Evolutionary conservation across 2,113 vertebrate species (phyloP).

Genomic region (Choloepus hoffmanni): DNA sequence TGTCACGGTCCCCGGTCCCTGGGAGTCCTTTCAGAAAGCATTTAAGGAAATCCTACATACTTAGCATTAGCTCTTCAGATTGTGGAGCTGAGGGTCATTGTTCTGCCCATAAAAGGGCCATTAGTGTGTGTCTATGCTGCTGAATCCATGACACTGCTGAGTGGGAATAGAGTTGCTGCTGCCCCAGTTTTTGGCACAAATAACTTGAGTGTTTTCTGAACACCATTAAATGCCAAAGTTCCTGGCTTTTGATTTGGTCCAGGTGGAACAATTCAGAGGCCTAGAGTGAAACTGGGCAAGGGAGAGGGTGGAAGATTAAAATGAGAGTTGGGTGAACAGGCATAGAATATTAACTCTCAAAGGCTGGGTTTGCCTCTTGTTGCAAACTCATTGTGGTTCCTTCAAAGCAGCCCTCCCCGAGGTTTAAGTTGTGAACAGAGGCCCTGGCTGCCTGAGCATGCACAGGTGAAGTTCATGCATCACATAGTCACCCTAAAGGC

Average conservation of each 20-base stretch:
- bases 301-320: neutral
- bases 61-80: slow-evolving; percentile 57
- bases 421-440: neutral
- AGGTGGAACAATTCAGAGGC: slow-evolving; percentile 13
- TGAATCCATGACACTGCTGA: neutral
- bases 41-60: slow-evolving; percentile 44
- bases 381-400: neutral
- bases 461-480: rapidly evolving
- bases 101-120: slow-evolving; percentile 60
- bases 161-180: neutral
- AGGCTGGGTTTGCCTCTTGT: neutral
- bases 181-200: slow-evolving; percentile 37
- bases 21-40: neutral
- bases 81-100: slow-evolving; percentile 22
- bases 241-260: neutral
- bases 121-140: slow-evolving; percentile 21
- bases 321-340: neutral
- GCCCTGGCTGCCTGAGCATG: neutral
- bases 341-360: neutral
- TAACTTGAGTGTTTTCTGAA: slow-evolving; percentile 47
- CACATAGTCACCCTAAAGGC: neutral
- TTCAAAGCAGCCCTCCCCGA: too few relatives aligned
- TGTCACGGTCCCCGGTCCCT: neutral
- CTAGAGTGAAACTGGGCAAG: neutral
- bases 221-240: neutral